Conservation (phyloP, 2,888 invertebrate genomes). For the Apotomis turbidana region DNA sequence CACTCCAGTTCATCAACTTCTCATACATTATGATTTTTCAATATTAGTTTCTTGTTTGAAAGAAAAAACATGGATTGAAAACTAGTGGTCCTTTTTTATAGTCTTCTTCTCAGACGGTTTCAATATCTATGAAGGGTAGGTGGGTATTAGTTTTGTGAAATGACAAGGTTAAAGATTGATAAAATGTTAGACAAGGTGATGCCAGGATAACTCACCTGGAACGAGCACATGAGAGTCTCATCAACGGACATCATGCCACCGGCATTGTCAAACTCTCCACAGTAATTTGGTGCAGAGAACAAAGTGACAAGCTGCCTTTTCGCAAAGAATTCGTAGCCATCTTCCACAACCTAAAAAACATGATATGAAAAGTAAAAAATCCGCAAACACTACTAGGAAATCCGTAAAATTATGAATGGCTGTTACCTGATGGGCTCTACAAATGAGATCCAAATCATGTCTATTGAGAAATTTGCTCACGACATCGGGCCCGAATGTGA, state of each 20-base stretch:
- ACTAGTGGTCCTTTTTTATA: constrained; percentile 41
- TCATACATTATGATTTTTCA: constrained; percentile 92
- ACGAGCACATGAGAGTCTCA: constrained; percentile 99
- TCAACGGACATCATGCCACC: constrained; percentile 99
- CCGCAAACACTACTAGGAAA: neutral
- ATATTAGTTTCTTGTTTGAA: constrained; percentile 37
- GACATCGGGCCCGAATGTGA: constrained; percentile 98
- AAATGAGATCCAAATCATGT: constrained; percentile 98
- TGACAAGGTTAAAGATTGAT: neutral
- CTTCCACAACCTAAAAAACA: constrained; percentile 92
- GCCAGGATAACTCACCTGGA: constrained; percentile 88
- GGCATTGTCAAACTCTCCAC: constrained; percentile 99
- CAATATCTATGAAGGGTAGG: constrained; percentile 89
- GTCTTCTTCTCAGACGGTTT: constrained; percentile 97
- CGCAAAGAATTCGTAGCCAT: constrained; percentile 99
- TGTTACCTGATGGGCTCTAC: constrained; percentile 96
- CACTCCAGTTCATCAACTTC: constrained; percentile 48
- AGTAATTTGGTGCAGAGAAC: constrained; percentile 99
- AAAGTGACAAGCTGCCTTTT: constrained; percentile 98
- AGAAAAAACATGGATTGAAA: constrained; percentile 39
- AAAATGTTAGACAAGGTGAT: constrained; percentile 4
- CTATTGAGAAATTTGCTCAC: constrained; percentile 98
- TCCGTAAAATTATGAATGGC: neutral
- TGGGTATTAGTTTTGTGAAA: constrained; percentile 34
- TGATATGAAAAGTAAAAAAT: constrained; percentile 39